phyloP scores from a whole-genome alignment of 2,113 vertebrate species.

The Pygoscelis adeliae region DNA sequence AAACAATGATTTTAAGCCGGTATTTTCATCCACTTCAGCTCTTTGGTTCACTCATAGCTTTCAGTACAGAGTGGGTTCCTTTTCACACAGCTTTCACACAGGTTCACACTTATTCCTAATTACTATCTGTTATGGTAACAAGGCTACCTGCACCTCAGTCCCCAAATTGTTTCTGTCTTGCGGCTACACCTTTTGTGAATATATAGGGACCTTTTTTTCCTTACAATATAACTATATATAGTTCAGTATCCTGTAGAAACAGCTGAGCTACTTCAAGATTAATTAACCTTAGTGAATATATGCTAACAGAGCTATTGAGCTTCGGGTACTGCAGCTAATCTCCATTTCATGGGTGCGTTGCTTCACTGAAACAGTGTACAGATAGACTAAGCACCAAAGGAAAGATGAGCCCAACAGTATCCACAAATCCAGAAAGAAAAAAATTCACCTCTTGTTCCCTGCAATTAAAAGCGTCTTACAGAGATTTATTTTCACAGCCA shows the following conservation, averaged over 20 bases:
- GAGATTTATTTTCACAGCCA: background rate
- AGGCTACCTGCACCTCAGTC: background rate
- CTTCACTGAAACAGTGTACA: background rate
- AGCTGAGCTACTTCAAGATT: background rate
- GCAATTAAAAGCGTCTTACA: background rate
- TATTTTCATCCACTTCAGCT: background rate
- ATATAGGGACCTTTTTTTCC: background rate
- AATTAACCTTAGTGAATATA: slow-evolving; percentile 30
- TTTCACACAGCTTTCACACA: background rate
- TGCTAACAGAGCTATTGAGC: background rate
- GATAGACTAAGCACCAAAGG: background rate
- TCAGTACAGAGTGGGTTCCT: background rate
- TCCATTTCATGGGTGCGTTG: background rate
- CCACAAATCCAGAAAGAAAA: background rate
- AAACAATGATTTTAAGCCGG: background rate
- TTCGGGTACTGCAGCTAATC: background rate
- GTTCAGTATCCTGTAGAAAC: background rate
- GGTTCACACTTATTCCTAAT: background rate
- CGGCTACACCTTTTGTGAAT: background rate
- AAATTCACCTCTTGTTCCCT: background rate
- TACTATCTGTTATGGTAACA: background rate
- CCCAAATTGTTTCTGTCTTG: background rate
- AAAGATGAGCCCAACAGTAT: background rate
- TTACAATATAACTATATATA: background rate
- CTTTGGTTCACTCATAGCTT: background rate